These are phyloP conservation scores for Endotricha flammealis DNA, from an alignment of 2,888 invertebrate species.

Conservation along the genomic window DNA sequence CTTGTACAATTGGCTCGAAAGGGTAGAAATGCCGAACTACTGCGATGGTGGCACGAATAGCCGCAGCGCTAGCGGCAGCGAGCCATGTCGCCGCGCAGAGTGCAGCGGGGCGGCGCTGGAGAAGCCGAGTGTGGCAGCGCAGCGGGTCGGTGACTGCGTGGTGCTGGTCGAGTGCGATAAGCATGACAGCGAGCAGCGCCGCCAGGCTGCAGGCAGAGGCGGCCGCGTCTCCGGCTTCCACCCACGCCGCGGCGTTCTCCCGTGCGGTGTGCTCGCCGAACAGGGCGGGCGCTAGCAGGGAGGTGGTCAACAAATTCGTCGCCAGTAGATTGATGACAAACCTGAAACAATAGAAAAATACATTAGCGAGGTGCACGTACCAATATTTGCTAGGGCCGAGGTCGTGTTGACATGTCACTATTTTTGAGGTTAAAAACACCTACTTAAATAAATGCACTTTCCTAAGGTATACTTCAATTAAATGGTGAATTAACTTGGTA, in stretches of 20 bases:
- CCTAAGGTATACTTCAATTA: neutral
- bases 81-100: slow-evolving; percentile 77
- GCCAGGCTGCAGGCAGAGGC: slow-evolving; percentile 58
- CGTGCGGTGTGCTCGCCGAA: slow-evolving; percentile 81
- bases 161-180: slow-evolving; percentile 74
- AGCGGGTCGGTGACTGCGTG: slow-evolving; percentile 74
- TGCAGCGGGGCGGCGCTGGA: slow-evolving; percentile 61
- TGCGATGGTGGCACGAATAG: slow-evolving; percentile 52
- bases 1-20: slow-evolving; percentile 41
- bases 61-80: slow-evolving; percentile 57
- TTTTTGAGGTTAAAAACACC: slow-evolving; percentile 16
- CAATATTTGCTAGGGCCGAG: slow-evolving; percentile 11
- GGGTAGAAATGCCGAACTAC: slow-evolving; percentile 51
- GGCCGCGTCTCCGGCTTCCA: slow-evolving; percentile 72
- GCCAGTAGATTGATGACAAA: slow-evolving; percentile 81
- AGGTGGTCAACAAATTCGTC: slow-evolving; percentile 69
- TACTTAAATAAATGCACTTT: slow-evolving; percentile 9
- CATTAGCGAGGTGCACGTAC: slow-evolving; percentile 19
- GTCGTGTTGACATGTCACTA: slow-evolving; percentile 16
- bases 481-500: slow-evolving; percentile 5
- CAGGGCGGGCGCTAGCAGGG: slow-evolving; percentile 68
- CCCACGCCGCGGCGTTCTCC: slow-evolving; percentile 79
- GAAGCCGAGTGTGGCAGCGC: slow-evolving; percentile 69
- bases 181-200: slow-evolving; percentile 58
- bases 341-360: slow-evolving; percentile 68